phyloP scores from a whole-genome alignment of 2,113 vertebrate species.

The Oceanodroma tethys region DNA sequence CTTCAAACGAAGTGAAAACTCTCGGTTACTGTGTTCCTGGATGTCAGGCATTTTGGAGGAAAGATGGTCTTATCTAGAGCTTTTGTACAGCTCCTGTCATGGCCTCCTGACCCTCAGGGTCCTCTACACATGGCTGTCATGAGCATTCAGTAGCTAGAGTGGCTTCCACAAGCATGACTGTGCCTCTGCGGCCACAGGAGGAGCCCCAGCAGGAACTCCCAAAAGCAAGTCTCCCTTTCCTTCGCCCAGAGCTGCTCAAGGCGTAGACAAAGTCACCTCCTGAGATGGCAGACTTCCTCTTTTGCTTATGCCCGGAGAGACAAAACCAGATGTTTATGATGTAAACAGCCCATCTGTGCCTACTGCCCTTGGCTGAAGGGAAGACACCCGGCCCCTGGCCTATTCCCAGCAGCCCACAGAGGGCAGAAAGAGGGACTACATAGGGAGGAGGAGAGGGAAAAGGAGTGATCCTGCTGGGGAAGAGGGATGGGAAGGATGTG shows the following conservation, averaged over 20 bases:
- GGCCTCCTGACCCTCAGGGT: background rate
- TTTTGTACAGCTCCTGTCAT: background rate
- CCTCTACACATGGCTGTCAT: background rate
- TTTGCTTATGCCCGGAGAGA: background rate
- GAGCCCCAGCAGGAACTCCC: background rate
- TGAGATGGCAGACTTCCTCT: background rate
- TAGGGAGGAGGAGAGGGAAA: background rate
- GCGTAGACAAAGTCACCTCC: background rate
- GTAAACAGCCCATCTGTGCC: background rate
- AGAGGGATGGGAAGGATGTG: background rate
- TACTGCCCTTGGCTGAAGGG: background rate
- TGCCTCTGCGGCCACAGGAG: background rate
- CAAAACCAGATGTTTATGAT: background rate
- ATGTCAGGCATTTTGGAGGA: background rate
- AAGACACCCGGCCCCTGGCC: background rate
- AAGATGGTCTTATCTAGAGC: background rate
- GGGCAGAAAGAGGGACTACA: background rate
- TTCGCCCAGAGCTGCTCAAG: background rate
- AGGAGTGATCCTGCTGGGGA: background rate
- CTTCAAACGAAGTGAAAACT: background rate
- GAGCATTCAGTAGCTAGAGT: background rate
- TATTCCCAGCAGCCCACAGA: background rate
- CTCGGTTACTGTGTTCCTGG: background rate
- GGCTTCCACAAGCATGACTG: background rate
- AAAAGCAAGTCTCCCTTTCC: background rate